These are phyloP conservation scores for Sympetrum striolatum DNA, from an alignment of 2,888 invertebrate genomes.

Conservation along the genomic window DNA sequence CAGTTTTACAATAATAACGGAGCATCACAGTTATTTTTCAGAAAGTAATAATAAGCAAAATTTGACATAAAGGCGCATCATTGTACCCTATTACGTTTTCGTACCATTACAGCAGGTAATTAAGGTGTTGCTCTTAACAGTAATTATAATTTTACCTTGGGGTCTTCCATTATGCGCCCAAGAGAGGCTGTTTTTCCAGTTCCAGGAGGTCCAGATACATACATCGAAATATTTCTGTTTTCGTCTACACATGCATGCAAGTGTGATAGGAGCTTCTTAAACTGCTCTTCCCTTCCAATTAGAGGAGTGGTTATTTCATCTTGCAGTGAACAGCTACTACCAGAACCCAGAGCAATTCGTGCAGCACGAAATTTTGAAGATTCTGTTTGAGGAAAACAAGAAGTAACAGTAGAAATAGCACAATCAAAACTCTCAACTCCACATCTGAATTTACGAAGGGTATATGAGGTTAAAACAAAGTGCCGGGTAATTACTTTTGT, in stretches of 20 bases:
- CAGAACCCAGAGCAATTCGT: slow-evolving; percentile 1
- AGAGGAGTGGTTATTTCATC: slow-evolving; percentile 54
- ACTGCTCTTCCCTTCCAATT: slow-evolving; percentile 83
- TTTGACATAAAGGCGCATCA: no score
- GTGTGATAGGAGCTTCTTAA: slow-evolving; percentile 72
- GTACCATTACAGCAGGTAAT: no score
- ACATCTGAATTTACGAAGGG: not conserved
- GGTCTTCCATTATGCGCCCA: slow-evolving; percentile 72
- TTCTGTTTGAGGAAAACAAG: not conserved
- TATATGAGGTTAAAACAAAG: not conserved
- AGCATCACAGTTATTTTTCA: no score
- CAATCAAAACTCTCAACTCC: not conserved
- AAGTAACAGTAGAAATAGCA: not conserved
- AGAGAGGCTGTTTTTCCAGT: slow-evolving; percentile 95
- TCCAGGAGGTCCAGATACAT: slow-evolving; percentile 96
- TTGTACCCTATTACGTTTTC: no score
- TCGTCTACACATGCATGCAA: slow-evolving; percentile 70
- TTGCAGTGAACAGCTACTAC: not conserved
- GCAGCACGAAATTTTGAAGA: slow-evolving; percentile 13
- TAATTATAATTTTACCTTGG: slow-evolving; percentile 63
- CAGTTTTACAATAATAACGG: no score
- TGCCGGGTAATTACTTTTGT: not conserved
- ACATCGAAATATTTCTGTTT: slow-evolving; percentile 79
- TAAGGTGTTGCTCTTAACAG: not conserved
- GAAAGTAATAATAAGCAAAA: no score